phyloP scores from a whole-genome alignment of 2,113 vertebrate species.

The Gasterosteus aculeatus region DNA sequence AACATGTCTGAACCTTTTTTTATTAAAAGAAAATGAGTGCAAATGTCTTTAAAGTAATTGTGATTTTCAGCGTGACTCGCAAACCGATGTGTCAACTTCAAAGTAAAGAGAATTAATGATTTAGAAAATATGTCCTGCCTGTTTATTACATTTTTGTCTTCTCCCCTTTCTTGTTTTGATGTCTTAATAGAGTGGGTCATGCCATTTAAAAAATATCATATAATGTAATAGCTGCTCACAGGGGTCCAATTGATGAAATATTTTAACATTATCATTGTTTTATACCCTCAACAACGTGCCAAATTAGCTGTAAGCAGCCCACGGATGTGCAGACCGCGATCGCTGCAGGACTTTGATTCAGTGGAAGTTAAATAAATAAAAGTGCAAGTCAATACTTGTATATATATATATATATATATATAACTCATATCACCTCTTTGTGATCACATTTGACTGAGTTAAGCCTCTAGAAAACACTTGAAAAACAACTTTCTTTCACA shows the following conservation, averaged over 20 bases:
- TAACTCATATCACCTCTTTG: no score
- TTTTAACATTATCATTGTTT: not conserved
- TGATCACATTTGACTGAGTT: not conserved
- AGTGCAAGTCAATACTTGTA: not conserved
- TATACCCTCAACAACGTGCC: not conserved
- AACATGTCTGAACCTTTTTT: not conserved
- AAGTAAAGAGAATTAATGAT: not conserved
- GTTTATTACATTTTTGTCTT: not conserved
- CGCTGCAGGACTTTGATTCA: not conserved
- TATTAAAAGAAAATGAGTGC: not conserved
- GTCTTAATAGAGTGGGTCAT: not conserved
- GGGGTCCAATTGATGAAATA: not conserved
- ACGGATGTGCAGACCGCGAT: not conserved
- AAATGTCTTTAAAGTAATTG: not conserved
- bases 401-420: not conserved
- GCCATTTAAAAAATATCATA: not conserved
- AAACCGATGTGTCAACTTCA: not conserved
- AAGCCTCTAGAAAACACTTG: not conserved
- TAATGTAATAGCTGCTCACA: not conserved
- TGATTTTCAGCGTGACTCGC: not conserved
- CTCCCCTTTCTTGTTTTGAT: not conserved
- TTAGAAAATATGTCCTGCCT: slow-evolving; percentile 25
- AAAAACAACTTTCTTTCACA: not conserved
- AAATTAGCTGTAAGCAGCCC: not conserved
- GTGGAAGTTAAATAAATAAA: not conserved